A percentile compares a stretch with the other conserved stretches of the same genome.
Conservation (phyloP, 2,113 vertebrate species). For the Peromyscus leucopus region DNA sequence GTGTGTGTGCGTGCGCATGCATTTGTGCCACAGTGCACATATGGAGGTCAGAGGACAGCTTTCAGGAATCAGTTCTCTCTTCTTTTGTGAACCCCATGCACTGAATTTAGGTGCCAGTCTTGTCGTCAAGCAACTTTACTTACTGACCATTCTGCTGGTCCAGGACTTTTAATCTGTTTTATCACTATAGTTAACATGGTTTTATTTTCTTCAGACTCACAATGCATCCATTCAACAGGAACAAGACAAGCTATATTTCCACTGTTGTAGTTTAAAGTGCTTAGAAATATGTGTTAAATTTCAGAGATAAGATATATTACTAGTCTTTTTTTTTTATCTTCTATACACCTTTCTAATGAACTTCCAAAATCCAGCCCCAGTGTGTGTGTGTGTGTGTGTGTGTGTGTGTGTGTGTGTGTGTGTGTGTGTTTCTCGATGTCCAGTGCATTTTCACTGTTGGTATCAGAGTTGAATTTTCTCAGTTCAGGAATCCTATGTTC, state of each 20-base stretch:
- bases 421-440: neutral
- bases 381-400: neutral
- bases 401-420: neutral
- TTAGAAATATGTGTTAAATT: neutral
- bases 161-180: neutral
- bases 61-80: neutral
- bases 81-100: neutral
- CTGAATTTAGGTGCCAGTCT: neutral
- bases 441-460: neutral
- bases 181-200: neutral
- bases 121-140: neutral
- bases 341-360: neutral
- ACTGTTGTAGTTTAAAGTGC: neutral
- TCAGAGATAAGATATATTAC: neutral
- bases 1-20: neutral
- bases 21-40: neutral
- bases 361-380: neutral
- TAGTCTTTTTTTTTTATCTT: neutral
- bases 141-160: neutral
- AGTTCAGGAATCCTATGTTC: neutral
- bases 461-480: neutral
- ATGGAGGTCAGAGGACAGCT: neutral
- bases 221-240: neutral
- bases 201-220: conserved; percentile 20
- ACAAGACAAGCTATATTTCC: neutral